These are phyloP conservation scores for Echinarachnius parma DNA, from an alignment of 53 echinoderm and acorn worm genomes.

Conservation along the genomic window DNA sequence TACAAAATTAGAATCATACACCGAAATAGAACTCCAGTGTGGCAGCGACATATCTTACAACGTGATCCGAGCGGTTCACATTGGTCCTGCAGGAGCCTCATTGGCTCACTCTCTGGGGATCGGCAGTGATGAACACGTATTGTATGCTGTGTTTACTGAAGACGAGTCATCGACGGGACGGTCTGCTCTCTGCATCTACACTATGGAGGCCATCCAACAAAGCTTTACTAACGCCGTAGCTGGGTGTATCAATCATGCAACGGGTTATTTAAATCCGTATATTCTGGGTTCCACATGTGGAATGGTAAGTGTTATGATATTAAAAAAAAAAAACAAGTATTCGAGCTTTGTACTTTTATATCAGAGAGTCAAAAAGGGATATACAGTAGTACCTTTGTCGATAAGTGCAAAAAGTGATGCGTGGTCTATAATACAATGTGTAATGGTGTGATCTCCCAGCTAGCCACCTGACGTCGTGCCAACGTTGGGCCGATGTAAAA, in stretches of 20 bases:
- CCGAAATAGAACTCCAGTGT: conserved; percentile 59
- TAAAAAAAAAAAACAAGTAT: too few relatives aligned
- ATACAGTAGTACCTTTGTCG: too few relatives aligned
- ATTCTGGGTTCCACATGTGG: too few relatives aligned
- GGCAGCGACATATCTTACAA: conserved; percentile 26
- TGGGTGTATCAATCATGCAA: conserved; percentile 9
- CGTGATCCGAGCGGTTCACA: conserved; percentile 47
- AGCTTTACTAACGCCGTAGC: conserved; percentile 43
- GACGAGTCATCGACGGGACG: neutral
- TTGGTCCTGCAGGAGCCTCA: conserved; percentile 58
- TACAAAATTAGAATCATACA: conserved; percentile 26
- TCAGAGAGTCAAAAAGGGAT: too few relatives aligned
- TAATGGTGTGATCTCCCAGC: too few relatives aligned
- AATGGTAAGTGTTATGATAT: too few relatives aligned
- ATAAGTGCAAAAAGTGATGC: too few relatives aligned
- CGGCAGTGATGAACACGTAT: neutral
- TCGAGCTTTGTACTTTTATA: too few relatives aligned
- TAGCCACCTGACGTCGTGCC: too few relatives aligned
- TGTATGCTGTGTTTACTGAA: conserved; percentile 74
- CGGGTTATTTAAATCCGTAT: too few relatives aligned
- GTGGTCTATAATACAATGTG: too few relatives aligned
- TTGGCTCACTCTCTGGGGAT: conserved; percentile 31
- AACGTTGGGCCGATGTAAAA: too few relatives aligned
- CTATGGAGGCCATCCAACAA: conserved; percentile 53
- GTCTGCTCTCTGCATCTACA: conserved; percentile 73